Percentiles rank a stretch among this genome's conserved stretches.
Conservation (phyloP, 2,113 vertebrate genomes). For the Epinephelus cyanopodus region DNA sequence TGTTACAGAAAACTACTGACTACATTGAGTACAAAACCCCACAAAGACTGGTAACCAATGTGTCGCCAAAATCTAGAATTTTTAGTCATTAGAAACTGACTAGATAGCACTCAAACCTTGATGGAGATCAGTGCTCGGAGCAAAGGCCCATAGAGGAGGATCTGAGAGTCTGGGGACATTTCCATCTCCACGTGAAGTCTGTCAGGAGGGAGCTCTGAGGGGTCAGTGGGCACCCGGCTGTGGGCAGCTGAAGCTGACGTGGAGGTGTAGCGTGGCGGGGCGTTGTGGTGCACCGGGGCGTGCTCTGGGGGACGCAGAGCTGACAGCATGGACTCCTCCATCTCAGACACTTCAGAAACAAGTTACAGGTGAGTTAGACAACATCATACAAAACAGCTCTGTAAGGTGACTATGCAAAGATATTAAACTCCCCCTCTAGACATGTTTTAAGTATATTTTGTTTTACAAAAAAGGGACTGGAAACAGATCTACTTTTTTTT, state of each 20-base stretch:
- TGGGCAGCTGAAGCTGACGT: slow-evolving; percentile 67
- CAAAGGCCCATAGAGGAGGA: slow-evolving; percentile 94
- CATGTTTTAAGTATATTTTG: too few species aligned
- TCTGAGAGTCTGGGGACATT: slow-evolving; percentile 94
- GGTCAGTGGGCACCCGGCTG: slow-evolving; percentile 86
- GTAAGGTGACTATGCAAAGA: background rate
- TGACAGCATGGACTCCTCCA: slow-evolving; percentile 95
- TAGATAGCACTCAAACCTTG: slow-evolving; percentile 85
- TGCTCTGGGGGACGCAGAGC: slow-evolving; percentile 89
- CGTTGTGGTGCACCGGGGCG: slow-evolving; percentile 81
- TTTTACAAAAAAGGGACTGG: too few species aligned
- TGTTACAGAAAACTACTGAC: background rate
- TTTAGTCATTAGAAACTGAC: too few species aligned
- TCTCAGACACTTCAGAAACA: slow-evolving; percentile 90
- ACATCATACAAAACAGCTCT: background rate
- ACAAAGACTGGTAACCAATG: background rate
- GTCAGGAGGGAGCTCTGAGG: slow-evolving; percentile 94
- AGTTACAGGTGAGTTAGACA: background rate
- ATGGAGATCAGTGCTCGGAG: slow-evolving; percentile 92
- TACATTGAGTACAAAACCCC: background rate
- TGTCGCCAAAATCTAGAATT: background rate
- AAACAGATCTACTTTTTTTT: too few species aligned
- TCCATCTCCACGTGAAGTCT: slow-evolving; percentile 96
- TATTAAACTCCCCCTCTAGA: background rate
- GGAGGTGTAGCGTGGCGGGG: slow-evolving; percentile 70